Percentiles rank a stretch among this genome's conserved stretches.
These are phyloP conservation scores for Drosophila erecta DNA, from an alignment of 1,140 invertebrate species.

Conservation along the genomic window DNA sequence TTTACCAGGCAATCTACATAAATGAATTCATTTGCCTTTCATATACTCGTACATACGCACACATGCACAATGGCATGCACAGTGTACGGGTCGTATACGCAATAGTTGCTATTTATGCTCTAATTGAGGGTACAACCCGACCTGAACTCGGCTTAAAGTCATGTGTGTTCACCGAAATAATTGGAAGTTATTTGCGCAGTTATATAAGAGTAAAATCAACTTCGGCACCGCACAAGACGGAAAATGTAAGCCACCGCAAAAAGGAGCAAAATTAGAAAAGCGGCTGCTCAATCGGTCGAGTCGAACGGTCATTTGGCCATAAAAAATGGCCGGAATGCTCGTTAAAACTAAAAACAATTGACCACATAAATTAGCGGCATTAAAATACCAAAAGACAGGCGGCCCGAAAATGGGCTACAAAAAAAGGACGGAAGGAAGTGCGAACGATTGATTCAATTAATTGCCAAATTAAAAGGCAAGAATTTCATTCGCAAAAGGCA, in stretches of 20 bases:
- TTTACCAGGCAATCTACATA: conserved; percentile 49
- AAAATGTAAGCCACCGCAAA: conserved; percentile 7
- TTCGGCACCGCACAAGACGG: neutral
- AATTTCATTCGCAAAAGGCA: conserved; percentile 34
- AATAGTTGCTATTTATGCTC: conserved; percentile 57
- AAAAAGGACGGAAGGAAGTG: conserved; percentile 55
- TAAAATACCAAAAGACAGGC: conserved; percentile 44
- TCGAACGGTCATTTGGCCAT: conserved; percentile 44
- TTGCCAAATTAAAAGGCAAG: conserved; percentile 74
- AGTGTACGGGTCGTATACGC: conserved; percentile 51
- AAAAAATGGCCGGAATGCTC: conserved; percentile 63
- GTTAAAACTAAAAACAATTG: conserved; percentile 80
- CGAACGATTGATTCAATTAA: conserved; percentile 78
- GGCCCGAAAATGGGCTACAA: conserved; percentile 13
- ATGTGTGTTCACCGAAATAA: conserved; percentile 36
- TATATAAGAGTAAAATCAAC: conserved; percentile 11
- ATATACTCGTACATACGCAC: conserved; percentile 2
- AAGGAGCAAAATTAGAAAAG: conserved; percentile 17
- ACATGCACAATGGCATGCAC: conserved; percentile 20
- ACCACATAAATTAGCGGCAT: conserved; percentile 78
- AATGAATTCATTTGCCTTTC: conserved; percentile 50
- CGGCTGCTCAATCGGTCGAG: conserved; percentile 24
- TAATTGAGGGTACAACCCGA: conserved; percentile 57
- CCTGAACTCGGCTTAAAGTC: conserved; percentile 30
- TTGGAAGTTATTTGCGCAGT: conserved; percentile 22